Base-by-base conservation (phyloP, 2,888 invertebrate species). In the Girardia tigrina region DNA sequence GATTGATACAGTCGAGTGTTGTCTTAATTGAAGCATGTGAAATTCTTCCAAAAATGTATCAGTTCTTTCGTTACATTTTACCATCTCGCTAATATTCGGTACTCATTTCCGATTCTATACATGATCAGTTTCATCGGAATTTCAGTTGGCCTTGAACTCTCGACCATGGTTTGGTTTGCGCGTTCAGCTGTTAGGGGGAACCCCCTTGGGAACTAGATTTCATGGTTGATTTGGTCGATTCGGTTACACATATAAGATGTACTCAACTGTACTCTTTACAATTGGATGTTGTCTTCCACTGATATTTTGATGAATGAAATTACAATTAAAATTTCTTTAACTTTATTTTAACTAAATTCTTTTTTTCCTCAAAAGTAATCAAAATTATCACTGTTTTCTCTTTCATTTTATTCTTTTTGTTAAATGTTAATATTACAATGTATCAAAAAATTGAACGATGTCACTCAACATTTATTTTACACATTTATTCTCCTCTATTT, bases 51-150 rank as follows among this genome's bases (percentile, higher is more conserved):
- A 56, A 56, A 56, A 8, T 56, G 56, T 56, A 56, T 8, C 56
- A 56, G 4, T 56, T 56, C 6, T 8, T 56, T 56, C n/a, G 56
- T n/a, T 56, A 56, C 56, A 56, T 20, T 8, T 56, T 56, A 56
- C n/a, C 56, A 56, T 56, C 56, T 56, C 56, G 56, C 56, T 56
- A 23, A 56, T 56, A 56, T 56, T 56, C 56, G 56, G 56, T 56
- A 56, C 56, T 56, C 56, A 56, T 56, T 56, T 56, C 56, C 56
- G 56, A 56, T 56, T 56, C 56, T 56, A 56, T 56, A 56, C 56
- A 56, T 56, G 56, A 56, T 56, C 56, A 56, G 56, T 56, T 56
- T 56, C 56, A 56, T 56, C n/a, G n/a, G 56, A 23, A 56, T 20
- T 56, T 56, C 4, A 56, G 4, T 56, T 56, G 56, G n/a, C 56